Base-by-base conservation (phyloP, 2,888 invertebrate species). In the Choreutis nemorana region DNA sequence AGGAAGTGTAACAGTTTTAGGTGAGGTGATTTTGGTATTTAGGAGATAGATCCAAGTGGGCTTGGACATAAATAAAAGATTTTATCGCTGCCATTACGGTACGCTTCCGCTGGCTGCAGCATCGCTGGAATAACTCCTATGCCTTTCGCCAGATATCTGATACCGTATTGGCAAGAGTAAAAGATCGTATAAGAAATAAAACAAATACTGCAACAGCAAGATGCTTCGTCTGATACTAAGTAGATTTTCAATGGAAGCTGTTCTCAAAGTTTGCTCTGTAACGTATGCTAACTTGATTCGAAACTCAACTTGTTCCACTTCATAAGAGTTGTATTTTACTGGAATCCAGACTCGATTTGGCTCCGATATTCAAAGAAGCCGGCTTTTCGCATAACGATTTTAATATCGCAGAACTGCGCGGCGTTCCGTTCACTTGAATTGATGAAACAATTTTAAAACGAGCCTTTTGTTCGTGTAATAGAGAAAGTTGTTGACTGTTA, bases 201-300 rank as follows among this genome's bases (percentile, higher is more conserved):
- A 14, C 23, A 10, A 6, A 23, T 23, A 6, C 8, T 18, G n/a
- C 18, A 6, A 18, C 18, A 18, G 18, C 18, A 18, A 9, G 9
- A 23, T 9, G 23, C 23, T 28, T 28, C 28, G 14, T 9, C 12
- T 10, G 13, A 21, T 28, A n/a, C 14, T 13, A 18, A 20, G 13
- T 9, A 20, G 18, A 20, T 28, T 18, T 12, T 28, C 18, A 12
- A 16, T 16, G 13, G 23, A 26, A 22, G 10, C 14, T 10, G 14
- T 25, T 26, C 26, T 25, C 29, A 28, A 42, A 47, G 39, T 46
- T 47, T 44, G 35, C 28, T 33, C 35, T 30, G 28, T 42, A 42
- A 36, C 45, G 45, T 45, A 48, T 37, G 44, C 40, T 41, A 42
- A 48, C 39, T 45, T 33, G 35, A 41, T 29, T 12, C 16, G n/a